phyloP scores from a whole-genome alignment of 2,113 vertebrate genomes.

The Motacilla tschutschensis region DNA sequence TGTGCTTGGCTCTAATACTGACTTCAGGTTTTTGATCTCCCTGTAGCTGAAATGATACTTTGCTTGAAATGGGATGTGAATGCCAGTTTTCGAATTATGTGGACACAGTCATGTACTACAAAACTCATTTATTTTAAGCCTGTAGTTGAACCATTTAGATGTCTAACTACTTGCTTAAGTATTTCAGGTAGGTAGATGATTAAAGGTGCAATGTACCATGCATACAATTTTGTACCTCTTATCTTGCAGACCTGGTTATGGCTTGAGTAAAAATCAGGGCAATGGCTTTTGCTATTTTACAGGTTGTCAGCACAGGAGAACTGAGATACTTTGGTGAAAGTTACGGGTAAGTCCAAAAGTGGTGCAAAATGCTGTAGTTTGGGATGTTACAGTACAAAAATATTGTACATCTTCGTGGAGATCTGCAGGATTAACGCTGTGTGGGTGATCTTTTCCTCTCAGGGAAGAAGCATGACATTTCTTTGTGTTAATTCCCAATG shows the following conservation, averaged over 20 bases:
- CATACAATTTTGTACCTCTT: conserved; percentile 33
- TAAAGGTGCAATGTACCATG: conserved; percentile 62
- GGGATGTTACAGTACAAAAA: background rate
- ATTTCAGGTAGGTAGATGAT: conserved; percentile 56
- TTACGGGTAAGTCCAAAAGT: background rate
- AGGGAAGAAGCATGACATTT: background rate
- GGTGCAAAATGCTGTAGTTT: background rate
- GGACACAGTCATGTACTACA: conserved; percentile 23
- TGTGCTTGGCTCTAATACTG: background rate
- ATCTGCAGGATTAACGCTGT: background rate
- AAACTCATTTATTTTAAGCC: conserved; percentile 45
- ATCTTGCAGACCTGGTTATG: background rate
- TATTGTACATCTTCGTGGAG: background rate
- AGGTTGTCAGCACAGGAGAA: background rate
- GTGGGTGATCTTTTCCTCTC: background rate
- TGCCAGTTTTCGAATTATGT: background rate
- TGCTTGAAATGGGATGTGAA: background rate
- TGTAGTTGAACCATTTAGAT: conserved; percentile 38
- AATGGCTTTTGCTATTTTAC: conserved; percentile 18
- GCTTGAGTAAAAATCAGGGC: conserved; percentile 29
- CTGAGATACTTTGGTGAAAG: background rate
- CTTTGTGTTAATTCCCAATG: background rate
- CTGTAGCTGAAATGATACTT: background rate
- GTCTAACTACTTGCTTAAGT: conserved; percentile 38
- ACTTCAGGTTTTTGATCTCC: background rate